A percentile compares a stretch with the other conserved stretches of the same genome.
Evolutionary conservation across 2,797 vertebrate species (phyloP).

Genomic region (Emydoidea blandingii): DNA sequence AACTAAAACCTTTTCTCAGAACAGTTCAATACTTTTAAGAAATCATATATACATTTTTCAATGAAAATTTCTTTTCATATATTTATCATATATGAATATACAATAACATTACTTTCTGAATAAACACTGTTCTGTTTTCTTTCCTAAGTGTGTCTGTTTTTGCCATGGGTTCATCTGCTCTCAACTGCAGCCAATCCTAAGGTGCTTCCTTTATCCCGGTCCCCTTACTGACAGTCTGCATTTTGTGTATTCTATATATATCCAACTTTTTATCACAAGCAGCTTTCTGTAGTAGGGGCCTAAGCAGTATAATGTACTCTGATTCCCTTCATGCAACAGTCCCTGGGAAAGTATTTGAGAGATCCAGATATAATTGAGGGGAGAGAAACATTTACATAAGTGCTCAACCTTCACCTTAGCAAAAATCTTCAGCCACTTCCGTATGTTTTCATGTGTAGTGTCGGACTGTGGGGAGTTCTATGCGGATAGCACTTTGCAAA

Average conservation of each 20-base stretch:
- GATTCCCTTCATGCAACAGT: not conserved
- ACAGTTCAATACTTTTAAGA: conserved; percentile 76
- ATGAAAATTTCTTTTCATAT: conserved; percentile 78
- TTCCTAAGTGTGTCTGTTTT: conserved; percentile 21
- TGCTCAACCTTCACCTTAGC: conserved; percentile 16
- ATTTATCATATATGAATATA: conserved; percentile 79
- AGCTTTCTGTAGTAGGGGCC: conserved; percentile 31
- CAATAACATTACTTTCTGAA: conserved; percentile 83
- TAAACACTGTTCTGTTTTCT: conserved; percentile 41
- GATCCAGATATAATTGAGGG: not conserved
- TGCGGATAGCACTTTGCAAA: not conserved
- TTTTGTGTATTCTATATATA: not conserved
- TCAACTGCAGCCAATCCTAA: not conserved
- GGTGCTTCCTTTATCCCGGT: not conserved
- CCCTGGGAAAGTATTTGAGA: conserved; percentile 25
- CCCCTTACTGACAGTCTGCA: not conserved
- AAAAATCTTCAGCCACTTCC: not conserved
- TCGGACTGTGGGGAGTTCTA: not conserved
- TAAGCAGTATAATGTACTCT: not conserved
- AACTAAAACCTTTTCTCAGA: conserved; percentile 68
- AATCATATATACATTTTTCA: conserved; percentile 74
- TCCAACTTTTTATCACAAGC: not conserved
- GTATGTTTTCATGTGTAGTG: not conserved
- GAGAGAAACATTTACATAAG: conserved; percentile 38
- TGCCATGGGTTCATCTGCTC: not conserved